These are phyloP conservation scores for Cyprichromis sp. DNA, from an alignment of 2,113 vertebrate species.

Conservation along the genomic window DNA sequence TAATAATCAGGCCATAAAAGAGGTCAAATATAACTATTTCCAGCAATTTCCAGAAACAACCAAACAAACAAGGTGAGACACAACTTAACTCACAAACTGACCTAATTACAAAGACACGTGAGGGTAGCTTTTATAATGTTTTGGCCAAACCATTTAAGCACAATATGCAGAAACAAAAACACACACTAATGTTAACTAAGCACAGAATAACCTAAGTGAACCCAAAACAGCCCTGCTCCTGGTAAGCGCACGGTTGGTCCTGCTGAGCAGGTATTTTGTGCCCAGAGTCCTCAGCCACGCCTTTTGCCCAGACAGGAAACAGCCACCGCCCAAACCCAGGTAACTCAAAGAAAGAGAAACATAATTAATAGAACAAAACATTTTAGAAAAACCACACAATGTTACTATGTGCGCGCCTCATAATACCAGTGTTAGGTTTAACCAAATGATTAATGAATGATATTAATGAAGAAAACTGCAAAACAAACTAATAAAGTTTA, in stretches of 20 bases:
- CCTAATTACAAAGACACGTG: fast-evolving
- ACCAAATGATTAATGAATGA: background rate
- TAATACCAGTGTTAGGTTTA: background rate
- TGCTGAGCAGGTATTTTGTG: fast-evolving
- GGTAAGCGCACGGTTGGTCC: fast-evolving
- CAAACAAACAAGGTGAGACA: background rate
- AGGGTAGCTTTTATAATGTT: fast-evolving
- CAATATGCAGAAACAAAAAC: fast-evolving
- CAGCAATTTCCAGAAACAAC: background rate
- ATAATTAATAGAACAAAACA: background rate
- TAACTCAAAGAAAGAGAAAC: background rate
- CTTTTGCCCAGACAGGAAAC: fast-evolving
- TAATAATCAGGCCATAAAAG: background rate
- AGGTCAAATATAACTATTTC: background rate
- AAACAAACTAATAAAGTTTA: background rate
- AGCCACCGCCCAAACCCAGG: background rate
- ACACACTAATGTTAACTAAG: background rate
- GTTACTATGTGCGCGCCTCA: fast-evolving
- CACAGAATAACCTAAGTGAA: background rate
- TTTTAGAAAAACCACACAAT: background rate
- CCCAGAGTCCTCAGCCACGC: fast-evolving
- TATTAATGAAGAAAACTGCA: background rate
- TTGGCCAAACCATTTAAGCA: background rate
- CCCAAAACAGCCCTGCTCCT: fast-evolving
- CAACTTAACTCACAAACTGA: background rate